phyloP scores from a whole-genome alignment of 2,888 invertebrate species.

The Sisyra nigra region DNA sequence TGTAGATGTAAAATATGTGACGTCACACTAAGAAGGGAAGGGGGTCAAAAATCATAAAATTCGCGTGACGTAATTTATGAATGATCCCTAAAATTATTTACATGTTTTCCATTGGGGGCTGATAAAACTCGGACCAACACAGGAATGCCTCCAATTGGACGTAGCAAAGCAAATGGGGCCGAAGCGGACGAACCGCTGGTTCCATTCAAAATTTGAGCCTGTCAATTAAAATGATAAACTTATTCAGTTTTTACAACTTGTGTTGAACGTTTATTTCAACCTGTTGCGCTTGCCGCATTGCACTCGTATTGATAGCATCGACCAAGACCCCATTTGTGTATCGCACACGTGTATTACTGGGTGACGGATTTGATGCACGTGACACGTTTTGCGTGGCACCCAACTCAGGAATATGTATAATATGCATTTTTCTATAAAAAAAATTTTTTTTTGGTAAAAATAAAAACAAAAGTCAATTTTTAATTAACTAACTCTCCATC shows the following conservation, averaged over 20 bases:
- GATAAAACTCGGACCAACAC: slow-evolving; percentile 51
- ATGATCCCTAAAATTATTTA: too few relatives aligned
- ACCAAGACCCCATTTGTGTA: slow-evolving; percentile 41
- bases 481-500: slow-evolving; percentile 19
- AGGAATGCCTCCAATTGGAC: slow-evolving; percentile 47
- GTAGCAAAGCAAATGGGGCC: slow-evolving; percentile 49
- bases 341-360: slow-evolving; percentile 11
- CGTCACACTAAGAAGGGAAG: too few relatives aligned
- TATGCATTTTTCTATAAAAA: slow-evolving; percentile 6
- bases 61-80: too few relatives aligned
- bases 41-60: too few relatives aligned
- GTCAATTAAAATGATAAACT: not conserved
- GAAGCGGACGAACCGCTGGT: not conserved
- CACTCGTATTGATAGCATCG: slow-evolving; percentile 53
- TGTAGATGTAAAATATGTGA: too few relatives aligned
- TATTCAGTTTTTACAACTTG: not conserved
- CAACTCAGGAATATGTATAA: slow-evolving; percentile 7
- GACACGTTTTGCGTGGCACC: not conserved
- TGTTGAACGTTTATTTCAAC: not conserved
- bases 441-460: too few relatives aligned
- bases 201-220: slow-evolving; percentile 3
- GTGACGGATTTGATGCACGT: not conserved
- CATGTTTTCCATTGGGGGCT: slow-evolving; percentile 35
- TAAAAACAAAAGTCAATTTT: too few relatives aligned
- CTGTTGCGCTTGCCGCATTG: slow-evolving; percentile 45